Evolutionary conservation across 2,888 invertebrate species (phyloP).

Genomic region (Andrena bucephala): DNA sequence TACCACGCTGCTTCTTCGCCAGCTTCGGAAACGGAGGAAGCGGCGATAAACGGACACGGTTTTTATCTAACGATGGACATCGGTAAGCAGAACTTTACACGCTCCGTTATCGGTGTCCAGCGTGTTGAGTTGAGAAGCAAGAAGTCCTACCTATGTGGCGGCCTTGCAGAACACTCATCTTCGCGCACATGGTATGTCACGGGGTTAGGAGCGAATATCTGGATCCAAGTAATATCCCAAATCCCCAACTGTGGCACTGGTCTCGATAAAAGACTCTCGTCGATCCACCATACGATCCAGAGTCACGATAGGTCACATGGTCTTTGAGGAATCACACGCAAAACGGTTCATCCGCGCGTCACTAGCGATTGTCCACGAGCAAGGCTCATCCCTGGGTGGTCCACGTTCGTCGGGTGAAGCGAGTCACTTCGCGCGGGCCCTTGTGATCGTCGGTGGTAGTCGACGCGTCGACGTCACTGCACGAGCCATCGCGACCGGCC

Average conservation of each 20-base stretch:
- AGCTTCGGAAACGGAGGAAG: too few species aligned
- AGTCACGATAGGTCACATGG: conserved; percentile 10
- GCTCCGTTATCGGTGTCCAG: not conserved
- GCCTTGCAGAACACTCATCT: conserved; percentile 84
- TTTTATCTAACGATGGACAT: not conserved
- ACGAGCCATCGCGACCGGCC: conserved; percentile 19
- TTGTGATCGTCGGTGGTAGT: not conserved
- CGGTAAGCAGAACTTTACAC: not conserved
- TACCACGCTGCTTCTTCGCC: too few species aligned
- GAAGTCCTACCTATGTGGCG: conserved; percentile 82
- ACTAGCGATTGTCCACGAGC: too few species aligned
- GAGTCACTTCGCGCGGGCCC: not conserved
- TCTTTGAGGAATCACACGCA: conserved; percentile 10
- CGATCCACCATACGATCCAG: not conserved
- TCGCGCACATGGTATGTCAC: conserved; percentile 82
- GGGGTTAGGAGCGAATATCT: conserved; percentile 12
- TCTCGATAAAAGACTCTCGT: not conserved
- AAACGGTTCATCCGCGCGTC: conserved; percentile 6
- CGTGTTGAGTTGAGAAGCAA: not conserved
- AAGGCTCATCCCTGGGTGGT: not conserved
- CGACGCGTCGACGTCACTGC: conserved; percentile 12
- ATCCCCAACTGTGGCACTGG: not conserved
- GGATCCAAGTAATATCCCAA: conserved; percentile 43
- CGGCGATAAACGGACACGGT: too few species aligned
- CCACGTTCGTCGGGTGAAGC: not conserved